Evolutionary conservation across 2,113 vertebrate species (phyloP).

Genomic region (Psammodynastes pulverulentus): DNA sequence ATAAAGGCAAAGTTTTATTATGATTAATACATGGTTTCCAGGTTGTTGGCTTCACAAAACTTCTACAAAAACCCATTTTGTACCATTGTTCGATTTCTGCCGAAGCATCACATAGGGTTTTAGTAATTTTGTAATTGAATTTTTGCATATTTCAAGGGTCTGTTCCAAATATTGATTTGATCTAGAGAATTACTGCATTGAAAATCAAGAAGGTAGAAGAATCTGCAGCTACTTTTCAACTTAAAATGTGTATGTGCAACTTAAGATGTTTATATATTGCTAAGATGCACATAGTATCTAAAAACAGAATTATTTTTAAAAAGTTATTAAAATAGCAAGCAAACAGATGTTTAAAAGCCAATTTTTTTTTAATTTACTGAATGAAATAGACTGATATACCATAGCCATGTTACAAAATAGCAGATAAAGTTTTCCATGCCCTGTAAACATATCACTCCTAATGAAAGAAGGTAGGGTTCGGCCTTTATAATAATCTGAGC

Average conservation of each 20-base stretch:
- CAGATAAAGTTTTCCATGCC: neutral
- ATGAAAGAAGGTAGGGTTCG: neutral
- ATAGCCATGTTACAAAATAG: neutral
- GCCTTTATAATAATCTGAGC: neutral
- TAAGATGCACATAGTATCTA: neutral
- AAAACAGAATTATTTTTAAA: neutral
- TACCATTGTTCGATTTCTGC: neutral
- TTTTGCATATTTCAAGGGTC: neutral
- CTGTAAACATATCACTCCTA: neutral
- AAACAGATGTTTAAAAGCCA: neutral
- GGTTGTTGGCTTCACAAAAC: constrained; percentile 9
- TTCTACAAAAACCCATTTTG: neutral
- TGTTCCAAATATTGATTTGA: neutral
- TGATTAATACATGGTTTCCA: constrained; percentile 32
- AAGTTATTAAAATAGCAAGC: neutral
- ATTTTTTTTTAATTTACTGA: neutral
- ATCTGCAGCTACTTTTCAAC: neutral
- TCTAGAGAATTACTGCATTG: constrained; percentile 3
- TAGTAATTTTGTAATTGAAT: neutral
- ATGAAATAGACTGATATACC: neutral
- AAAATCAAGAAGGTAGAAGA: neutral
- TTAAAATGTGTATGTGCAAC: neutral
- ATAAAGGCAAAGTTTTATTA: neutral
- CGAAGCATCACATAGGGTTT: neutral
- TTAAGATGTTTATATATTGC: neutral